These are phyloP conservation scores for Rallus limicola DNA, from an alignment of 2,113 vertebrate genomes.

Conservation along the genomic window DNA sequence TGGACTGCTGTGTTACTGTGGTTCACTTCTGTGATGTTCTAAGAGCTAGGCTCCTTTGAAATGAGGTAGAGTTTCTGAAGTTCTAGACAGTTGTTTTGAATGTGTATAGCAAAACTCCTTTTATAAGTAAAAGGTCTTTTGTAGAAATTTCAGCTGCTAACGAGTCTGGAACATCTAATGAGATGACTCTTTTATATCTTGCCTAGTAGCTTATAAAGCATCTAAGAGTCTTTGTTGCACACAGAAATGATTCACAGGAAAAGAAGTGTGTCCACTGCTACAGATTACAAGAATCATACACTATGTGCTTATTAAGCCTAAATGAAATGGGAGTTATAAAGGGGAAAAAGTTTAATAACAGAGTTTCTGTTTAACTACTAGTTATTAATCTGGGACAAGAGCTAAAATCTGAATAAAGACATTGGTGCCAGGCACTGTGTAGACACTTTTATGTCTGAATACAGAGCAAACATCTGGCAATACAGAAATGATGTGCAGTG, in stretches of 20 bases:
- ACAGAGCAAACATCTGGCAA: neutral
- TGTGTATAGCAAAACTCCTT: neutral
- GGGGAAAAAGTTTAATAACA: neutral
- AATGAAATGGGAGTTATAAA: neutral
- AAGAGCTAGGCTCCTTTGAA: neutral
- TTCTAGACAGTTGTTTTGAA: neutral
- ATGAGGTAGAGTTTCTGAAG: neutral
- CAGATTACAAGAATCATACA: neutral
- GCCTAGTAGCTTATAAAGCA: neutral
- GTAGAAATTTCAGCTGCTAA: neutral
- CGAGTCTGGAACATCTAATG: neutral
- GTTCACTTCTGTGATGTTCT: neutral
- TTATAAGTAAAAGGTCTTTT: neutral
- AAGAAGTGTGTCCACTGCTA: neutral
- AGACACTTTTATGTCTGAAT: neutral
- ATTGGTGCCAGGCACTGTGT: neutral
- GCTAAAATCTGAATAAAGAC: neutral
- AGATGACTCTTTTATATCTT: neutral
- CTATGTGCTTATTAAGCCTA: neutral
- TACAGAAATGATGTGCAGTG: neutral
- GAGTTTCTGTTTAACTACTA: neutral
- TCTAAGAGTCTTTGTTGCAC: neutral
- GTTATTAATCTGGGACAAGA: neutral
- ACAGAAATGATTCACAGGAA: neutral
- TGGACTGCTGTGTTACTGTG: rapidly evolving